A percentile compares a stretch with the other conserved stretches of the same genome.
Evolutionary conservation across 2,888 invertebrate genomes (phyloP).

Genomic region (Vanessa cardui): DNA sequence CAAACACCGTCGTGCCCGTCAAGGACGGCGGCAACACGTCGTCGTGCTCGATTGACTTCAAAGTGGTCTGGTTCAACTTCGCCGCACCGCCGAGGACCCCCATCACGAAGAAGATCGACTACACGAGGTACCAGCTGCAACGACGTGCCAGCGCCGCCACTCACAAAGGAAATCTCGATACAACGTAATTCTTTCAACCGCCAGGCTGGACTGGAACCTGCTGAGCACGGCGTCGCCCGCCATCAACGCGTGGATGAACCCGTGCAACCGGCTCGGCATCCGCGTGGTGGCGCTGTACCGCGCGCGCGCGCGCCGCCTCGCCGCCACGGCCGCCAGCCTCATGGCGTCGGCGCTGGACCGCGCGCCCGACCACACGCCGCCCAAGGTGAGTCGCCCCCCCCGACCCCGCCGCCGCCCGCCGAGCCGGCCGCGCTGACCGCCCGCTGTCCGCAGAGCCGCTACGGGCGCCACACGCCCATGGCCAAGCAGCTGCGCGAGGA

Average conservation of each 20-base stretch:
- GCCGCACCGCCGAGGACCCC: constrained; percentile 98
- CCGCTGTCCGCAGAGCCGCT: constrained; percentile 87
- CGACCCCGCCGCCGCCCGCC: not conserved
- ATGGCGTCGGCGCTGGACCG: constrained; percentile 97
- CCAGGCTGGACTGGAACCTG: constrained; percentile 96
- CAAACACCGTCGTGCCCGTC: constrained; percentile 69
- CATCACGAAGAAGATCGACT: constrained; percentile 96
- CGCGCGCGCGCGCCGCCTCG: constrained; percentile 89
- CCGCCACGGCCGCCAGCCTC: constrained; percentile 94
- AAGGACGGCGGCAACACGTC: constrained; percentile 90
- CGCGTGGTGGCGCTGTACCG: constrained; percentile 91
- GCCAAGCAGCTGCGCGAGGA: constrained; percentile 96
- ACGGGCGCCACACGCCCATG: constrained; percentile 92
- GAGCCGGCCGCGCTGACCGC: not conserved
- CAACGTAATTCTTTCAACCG: not conserved
- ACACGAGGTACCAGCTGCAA: constrained; percentile 86
- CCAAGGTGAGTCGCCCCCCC: constrained; percentile 82
- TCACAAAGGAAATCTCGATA: not conserved
- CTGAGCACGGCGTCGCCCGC: constrained; percentile 97
- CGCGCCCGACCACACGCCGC: constrained; percentile 90
- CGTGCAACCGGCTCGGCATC: constrained; percentile 94
- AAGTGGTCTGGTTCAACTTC: constrained; percentile 98
- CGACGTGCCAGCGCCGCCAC: not conserved
- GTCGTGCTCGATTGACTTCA: constrained; percentile 93
- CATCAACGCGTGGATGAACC: constrained; percentile 99